A percentile compares a stretch with the other conserved stretches of the same genome.
Conservation (phyloP, 2,113 vertebrate genomes). For the Zosterops lateralis region DNA sequence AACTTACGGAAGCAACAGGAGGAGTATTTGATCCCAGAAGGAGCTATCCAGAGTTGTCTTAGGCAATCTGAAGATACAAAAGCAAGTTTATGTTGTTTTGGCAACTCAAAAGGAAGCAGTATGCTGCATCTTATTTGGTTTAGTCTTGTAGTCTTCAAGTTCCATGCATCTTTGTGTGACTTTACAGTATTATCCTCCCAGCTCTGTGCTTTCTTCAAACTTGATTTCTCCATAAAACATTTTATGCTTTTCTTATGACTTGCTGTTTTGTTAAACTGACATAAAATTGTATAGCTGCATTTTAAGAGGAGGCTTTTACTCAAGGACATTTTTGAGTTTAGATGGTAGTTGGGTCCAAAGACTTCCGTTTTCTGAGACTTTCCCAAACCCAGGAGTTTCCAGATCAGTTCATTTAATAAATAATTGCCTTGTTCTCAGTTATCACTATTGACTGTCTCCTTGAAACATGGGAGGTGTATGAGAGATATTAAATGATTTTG, state of each 20-base stretch:
- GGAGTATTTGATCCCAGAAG: background rate
- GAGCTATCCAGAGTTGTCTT: background rate
- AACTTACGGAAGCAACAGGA: background rate
- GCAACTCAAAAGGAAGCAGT: background rate
- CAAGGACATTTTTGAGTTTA: background rate
- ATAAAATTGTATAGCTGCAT: rapidly evolving
- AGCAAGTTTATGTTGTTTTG: background rate
- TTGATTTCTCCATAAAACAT: background rate
- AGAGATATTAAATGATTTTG: background rate
- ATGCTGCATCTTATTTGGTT: background rate
- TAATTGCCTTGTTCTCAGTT: background rate
- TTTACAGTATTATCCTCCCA: background rate
- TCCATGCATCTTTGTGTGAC: background rate
- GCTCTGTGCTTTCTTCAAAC: background rate
- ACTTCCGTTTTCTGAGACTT: background rate
- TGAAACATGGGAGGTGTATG: background rate
- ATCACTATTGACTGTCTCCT: rapidly evolving
- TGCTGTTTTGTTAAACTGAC: background rate
- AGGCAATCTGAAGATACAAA: background rate
- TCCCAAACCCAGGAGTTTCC: rapidly evolving
- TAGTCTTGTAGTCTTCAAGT: background rate
- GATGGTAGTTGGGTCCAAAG: background rate
- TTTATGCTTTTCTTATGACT: background rate
- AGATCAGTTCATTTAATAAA: background rate
- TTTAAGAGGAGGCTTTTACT: background rate